phyloP scores from a whole-genome alignment of 53 echinoderm and acorn worm species.

The Pentamera pediparva region DNA sequence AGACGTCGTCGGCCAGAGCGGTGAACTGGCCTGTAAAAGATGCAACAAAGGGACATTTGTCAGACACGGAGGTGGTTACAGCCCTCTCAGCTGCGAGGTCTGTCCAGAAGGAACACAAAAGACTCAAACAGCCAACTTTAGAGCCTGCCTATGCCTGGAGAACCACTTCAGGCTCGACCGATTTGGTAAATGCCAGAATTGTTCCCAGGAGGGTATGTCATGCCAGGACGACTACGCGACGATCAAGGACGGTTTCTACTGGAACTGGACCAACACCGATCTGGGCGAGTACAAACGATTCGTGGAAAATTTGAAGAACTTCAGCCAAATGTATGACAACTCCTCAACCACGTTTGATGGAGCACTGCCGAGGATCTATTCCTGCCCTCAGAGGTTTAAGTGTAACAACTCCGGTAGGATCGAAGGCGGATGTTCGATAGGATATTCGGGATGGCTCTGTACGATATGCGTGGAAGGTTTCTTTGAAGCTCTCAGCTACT shows the following conservation, averaged over 20 bases:
- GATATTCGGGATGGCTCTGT: constrained; percentile 16
- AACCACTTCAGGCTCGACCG: neutral
- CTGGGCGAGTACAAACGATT: neutral
- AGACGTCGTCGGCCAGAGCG: neutral
- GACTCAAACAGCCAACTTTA: neutral
- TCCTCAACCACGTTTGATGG: neutral
- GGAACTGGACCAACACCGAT: constrained; percentile 16
- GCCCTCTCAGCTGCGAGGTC: neutral
- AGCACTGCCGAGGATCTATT: neutral
- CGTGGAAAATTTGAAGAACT: neutral
- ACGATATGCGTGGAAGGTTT: neutral
- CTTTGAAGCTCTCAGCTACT: neutral
- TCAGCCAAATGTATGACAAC: neutral
- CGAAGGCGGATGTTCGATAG: neutral
- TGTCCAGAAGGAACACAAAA: constrained; percentile 4
- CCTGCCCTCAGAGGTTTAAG: neutral
- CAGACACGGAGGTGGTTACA: neutral
- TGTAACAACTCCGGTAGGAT: neutral
- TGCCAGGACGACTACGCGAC: neutral
- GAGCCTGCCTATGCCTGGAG: constrained; percentile 18
- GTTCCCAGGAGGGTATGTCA: neutral
- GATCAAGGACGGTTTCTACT: constrained; percentile 1
- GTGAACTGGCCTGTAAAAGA: neutral
- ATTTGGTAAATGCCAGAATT: constrained; percentile 10
- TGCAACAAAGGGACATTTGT: neutral